Conservation (phyloP, 2,113 vertebrate genomes). For the Planiliza haematocheilus region DNA sequence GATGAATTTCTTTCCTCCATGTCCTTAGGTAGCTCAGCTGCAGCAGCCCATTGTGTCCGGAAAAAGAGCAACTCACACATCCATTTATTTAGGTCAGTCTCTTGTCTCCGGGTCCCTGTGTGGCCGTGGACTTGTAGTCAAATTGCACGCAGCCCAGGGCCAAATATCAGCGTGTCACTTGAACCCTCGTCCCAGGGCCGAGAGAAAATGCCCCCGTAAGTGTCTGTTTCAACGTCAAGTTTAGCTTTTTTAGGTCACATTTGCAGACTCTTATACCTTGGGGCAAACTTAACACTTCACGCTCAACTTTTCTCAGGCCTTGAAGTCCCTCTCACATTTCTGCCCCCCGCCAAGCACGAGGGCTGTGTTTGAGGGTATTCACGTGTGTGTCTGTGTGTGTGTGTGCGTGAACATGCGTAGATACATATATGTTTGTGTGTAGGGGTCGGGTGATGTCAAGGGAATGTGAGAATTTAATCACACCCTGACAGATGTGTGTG, state of each 20-base stretch:
- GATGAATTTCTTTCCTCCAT: conserved; percentile 64
- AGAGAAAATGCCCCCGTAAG: not conserved
- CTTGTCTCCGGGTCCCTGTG: conserved; percentile 30
- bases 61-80: conserved; percentile 48
- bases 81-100: conserved; percentile 64
- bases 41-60: conserved; percentile 57
- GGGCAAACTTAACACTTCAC: conserved; percentile 33
- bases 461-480: conserved; percentile 68
- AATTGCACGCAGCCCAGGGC: conserved; percentile 23
- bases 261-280: conserved; percentile 12
- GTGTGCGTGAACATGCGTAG: conserved; percentile 14
- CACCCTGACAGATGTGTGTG: conserved; percentile 66
- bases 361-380: conserved; percentile 10
- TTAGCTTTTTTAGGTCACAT: conserved; percentile 24
- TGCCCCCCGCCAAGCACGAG: conserved; percentile 22
- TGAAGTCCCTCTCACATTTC: conserved; percentile 53
- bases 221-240: conserved; percentile 34
- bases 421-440: conserved; percentile 20
- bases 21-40: conserved; percentile 51
- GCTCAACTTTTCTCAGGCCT: conserved; percentile 49
- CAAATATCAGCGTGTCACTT: conserved; percentile 33
- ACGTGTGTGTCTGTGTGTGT: no score
- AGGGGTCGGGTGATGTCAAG: conserved; percentile 23
- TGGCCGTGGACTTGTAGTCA: conserved; percentile 45
- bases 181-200: not conserved